Conservation (phyloP, 2,113 vertebrate genomes). For the Megaceryle torquata region DNA sequence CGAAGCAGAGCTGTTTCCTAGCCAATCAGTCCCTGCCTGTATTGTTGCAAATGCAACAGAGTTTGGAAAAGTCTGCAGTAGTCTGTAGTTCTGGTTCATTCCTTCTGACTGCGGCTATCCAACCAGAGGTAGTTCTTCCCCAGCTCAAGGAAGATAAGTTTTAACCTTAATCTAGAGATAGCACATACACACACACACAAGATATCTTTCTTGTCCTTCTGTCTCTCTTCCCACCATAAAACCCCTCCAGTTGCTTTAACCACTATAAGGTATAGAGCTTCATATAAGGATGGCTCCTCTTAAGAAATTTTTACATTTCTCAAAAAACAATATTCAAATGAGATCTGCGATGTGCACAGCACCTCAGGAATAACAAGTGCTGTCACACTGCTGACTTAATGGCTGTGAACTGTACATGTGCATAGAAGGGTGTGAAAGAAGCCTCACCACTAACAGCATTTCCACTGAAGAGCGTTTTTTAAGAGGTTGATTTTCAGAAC, state of each 20-base stretch:
- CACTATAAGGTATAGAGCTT: not conserved
- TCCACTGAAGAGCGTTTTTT: not conserved
- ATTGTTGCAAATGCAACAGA: not conserved
- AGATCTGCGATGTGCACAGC: not conserved
- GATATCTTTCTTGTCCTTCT: not conserved
- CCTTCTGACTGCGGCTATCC: not conserved
- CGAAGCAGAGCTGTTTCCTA: not conserved
- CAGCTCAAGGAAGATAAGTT: not conserved
- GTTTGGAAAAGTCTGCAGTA: not conserved
- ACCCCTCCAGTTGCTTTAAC: not conserved
- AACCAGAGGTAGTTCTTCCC: not conserved
- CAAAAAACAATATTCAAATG: not conserved
- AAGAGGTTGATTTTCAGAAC: slow-evolving; percentile 33
- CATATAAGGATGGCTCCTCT: not conserved
- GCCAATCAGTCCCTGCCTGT: not conserved
- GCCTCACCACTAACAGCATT: not conserved
- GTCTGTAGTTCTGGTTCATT: not conserved
- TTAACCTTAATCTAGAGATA: not conserved
- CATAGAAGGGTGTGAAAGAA: not conserved
- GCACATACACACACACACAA: not conserved
- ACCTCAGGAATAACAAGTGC: not conserved
- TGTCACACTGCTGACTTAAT: not conserved
- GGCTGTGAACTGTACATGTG: not conserved
- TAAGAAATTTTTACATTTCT: not conserved
- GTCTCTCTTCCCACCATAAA: not conserved